Percentiles rank a stretch among this genome's conserved stretches.
phyloP scores from a whole-genome alignment of 2,113 vertebrate species.

The Rhinogobius similis region DNA sequence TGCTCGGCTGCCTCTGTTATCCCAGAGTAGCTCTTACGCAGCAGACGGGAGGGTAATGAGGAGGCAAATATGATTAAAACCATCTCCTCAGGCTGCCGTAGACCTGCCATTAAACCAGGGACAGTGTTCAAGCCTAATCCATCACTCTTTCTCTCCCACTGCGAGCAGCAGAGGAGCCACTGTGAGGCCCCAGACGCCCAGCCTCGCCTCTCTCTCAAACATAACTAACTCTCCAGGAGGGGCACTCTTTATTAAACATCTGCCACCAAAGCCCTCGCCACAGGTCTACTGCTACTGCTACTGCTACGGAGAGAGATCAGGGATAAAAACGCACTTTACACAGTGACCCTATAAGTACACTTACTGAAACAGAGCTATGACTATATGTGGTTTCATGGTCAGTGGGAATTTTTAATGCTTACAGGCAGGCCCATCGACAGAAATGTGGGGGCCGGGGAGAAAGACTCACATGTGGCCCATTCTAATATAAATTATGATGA shows the following conservation, averaged over 20 bases:
- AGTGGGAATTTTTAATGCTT: too few relatives aligned
- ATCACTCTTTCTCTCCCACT: conserved; percentile 69
- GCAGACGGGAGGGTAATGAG: conserved; percentile 76
- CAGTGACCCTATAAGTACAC: not conserved
- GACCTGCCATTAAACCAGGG: conserved; percentile 72
- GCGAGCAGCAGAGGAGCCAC: conserved; percentile 45
- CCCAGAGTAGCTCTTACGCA: conserved; percentile 49
- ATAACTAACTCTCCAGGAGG: conserved; percentile 55
- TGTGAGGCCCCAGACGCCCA: conserved; percentile 39
- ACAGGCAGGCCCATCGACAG: too few relatives aligned
- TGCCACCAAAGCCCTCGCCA: conserved; percentile 38
- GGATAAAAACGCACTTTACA: conserved; percentile 9
- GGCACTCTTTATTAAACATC: conserved; percentile 55
- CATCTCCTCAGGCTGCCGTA: conserved; percentile 69
- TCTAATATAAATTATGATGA: too few relatives aligned
- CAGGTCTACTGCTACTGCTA: conserved; percentile 1
- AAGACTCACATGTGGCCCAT: too few relatives aligned
- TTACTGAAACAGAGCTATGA: not conserved
- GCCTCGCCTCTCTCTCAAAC: conserved; percentile 33
- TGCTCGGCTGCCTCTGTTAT: conserved; percentile 43
- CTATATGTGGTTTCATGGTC: not conserved
- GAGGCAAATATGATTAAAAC: conserved; percentile 79
- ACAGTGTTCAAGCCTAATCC: conserved; percentile 65
- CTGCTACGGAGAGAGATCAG: conserved; percentile 10
- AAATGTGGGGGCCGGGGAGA: too few relatives aligned